These are phyloP conservation scores for Griposia aprilina DNA, from an alignment of 2,888 invertebrate species.

Conservation along the genomic window DNA sequence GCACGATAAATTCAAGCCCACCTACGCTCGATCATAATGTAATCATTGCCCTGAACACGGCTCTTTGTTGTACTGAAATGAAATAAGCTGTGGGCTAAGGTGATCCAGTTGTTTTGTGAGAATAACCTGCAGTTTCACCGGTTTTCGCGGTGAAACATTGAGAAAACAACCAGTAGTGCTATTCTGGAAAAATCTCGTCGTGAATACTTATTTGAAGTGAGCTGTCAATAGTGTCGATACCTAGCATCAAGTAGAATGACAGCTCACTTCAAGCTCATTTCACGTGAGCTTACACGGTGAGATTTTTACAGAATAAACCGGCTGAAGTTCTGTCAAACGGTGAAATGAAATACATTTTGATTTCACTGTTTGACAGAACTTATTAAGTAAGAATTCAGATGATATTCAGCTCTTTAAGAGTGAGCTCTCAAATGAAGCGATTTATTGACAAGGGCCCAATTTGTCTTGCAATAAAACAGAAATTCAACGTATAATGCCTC, in stretches of 20 bases:
- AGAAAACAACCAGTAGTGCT: background rate
- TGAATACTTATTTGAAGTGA: background rate
- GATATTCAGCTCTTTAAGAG: background rate
- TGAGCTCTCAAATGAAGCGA: background rate
- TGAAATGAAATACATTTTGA: no score
- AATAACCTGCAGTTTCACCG: background rate
- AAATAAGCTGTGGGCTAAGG: slow-evolving; percentile 20
- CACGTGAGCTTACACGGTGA: background rate
- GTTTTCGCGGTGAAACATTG: background rate
- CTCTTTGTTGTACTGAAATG: slow-evolving; percentile 33
- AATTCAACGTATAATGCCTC: background rate
- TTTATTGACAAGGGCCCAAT: background rate
- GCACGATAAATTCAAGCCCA: slow-evolving; percentile 76
- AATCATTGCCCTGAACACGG: slow-evolving; percentile 47
- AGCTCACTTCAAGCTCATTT: background rate
- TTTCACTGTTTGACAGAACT: no score
- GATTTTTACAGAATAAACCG: background rate
- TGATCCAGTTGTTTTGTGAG: slow-evolving; percentile 29
- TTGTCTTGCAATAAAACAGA: background rate
- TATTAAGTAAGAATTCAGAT: background rate
- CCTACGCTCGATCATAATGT: slow-evolving; percentile 75
- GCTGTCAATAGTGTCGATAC: background rate
- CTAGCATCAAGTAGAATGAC: no score
- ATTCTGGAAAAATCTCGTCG: background rate
- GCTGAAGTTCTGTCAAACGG: background rate